phyloP scores from a whole-genome alignment of 1,140 invertebrate species.

The Sitodiplosis mosellana region DNA sequence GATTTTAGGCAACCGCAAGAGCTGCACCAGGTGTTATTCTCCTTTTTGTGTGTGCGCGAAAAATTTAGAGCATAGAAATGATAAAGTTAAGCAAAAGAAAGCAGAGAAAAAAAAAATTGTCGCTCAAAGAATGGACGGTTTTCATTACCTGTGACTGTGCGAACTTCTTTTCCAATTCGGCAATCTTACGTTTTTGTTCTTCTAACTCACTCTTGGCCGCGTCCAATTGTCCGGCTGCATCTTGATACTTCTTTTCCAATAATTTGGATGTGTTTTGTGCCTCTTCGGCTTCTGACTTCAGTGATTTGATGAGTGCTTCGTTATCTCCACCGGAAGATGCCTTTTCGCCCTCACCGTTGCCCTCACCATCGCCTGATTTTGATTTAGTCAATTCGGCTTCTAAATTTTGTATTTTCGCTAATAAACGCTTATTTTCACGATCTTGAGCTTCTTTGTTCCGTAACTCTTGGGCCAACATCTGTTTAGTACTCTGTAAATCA shows the following conservation, averaged over 20 bases:
- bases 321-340: slow-evolving; percentile 25
- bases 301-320: slow-evolving; percentile 36
- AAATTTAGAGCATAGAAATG: neutral
- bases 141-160: slow-evolving; percentile 35
- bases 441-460: slow-evolving; percentile 70
- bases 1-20: too few relatives aligned
- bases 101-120: neutral
- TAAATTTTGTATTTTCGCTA: slow-evolving; percentile 54
- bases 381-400: slow-evolving; percentile 56
- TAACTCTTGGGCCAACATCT: slow-evolving; percentile 69
- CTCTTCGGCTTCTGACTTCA: slow-evolving; percentile 56
- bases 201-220: slow-evolving; percentile 55
- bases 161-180: slow-evolving; percentile 50
- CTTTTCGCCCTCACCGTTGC: slow-evolving; percentile 35
- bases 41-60: neutral
- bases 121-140: neutral
- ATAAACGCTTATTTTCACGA: slow-evolving; percentile 65
- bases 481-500: slow-evolving; percentile 77
- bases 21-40: neutral
- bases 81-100: neutral
- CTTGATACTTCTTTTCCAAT: slow-evolving; percentile 57
- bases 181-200: slow-evolving; percentile 54
- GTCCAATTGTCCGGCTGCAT: slow-evolving; percentile 54
- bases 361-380: slow-evolving; percentile 38
- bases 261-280: slow-evolving; percentile 58